Conservation (phyloP, 2,888 invertebrate genomes). For the Linnaemya tessellans region DNA sequence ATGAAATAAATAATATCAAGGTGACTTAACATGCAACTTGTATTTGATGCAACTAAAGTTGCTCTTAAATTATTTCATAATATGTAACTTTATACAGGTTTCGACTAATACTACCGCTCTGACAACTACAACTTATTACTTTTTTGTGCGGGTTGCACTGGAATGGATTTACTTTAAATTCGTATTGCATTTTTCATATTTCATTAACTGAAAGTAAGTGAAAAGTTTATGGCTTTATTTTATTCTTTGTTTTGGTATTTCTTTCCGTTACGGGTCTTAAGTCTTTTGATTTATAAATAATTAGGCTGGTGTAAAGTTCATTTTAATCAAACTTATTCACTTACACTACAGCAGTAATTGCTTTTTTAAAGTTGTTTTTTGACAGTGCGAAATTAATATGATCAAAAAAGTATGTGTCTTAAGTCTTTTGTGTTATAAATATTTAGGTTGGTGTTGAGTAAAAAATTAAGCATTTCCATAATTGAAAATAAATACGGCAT, state of each 20-base stretch:
- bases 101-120: background rate
- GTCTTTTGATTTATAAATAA: background rate
- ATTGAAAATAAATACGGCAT: too few relatives aligned
- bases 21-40: conserved; percentile 59
- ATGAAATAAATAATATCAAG: conserved; percentile 44
- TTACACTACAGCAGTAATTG: too few relatives aligned
- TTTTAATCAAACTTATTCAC: too few relatives aligned
- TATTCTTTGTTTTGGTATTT: background rate
- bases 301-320: too few relatives aligned
- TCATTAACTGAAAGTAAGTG: conserved; percentile 30
- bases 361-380: too few relatives aligned
- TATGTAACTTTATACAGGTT: conserved; percentile 38
- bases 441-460: too few relatives aligned
- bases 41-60: conserved; percentile 22
- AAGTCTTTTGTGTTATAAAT: conserved; percentile 31
- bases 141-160: conserved; percentile 11
- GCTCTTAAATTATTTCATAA: conserved; percentile 54
- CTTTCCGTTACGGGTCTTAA: conserved; percentile 1
- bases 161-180: conserved; percentile 1
- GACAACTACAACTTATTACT: background rate
- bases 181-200: conserved; percentile 14
- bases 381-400: background rate
- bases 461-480: too few relatives aligned
- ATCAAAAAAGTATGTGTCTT: conserved; percentile 7
- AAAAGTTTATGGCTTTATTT: conserved; percentile 18